Evolutionary conservation across 2,113 vertebrate genomes (phyloP).

Genomic region (Phyllostomus discolor): DNA sequence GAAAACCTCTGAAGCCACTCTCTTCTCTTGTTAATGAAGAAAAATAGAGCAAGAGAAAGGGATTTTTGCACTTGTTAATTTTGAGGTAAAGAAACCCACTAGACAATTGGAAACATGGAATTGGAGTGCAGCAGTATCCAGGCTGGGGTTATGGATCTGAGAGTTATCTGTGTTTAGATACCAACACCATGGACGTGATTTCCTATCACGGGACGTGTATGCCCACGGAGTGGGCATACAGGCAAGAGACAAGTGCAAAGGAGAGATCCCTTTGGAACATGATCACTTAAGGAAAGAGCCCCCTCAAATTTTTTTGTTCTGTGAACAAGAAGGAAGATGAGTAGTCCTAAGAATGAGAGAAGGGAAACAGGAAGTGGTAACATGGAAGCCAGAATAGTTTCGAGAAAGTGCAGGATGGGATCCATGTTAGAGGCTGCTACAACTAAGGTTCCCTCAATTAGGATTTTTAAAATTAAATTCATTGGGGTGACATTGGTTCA

Average conservation of each 20-base stretch:
- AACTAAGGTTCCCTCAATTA: background rate
- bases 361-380: background rate
- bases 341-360: background rate
- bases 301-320: background rate
- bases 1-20: background rate
- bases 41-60: background rate
- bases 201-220: too few species aligned
- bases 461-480: background rate
- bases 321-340: background rate
- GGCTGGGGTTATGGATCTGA: background rate
- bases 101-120: background rate
- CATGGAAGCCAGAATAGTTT: background rate
- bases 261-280: background rate
- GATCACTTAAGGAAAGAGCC: background rate
- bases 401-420: background rate
- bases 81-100: background rate
- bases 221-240: background rate
- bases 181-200: background rate
- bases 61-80: background rate
- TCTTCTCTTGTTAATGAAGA: background rate
- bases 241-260: background rate
- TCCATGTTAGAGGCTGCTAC: background rate
- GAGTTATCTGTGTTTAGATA: background rate
- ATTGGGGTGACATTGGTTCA: too few species aligned
- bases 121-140: background rate